A percentile compares a stretch with the other conserved stretches of the same genome.
Evolutionary conservation across 2,797 vertebrate genomes (phyloP).

Genomic region (Pitangus sulphuratus): DNA sequence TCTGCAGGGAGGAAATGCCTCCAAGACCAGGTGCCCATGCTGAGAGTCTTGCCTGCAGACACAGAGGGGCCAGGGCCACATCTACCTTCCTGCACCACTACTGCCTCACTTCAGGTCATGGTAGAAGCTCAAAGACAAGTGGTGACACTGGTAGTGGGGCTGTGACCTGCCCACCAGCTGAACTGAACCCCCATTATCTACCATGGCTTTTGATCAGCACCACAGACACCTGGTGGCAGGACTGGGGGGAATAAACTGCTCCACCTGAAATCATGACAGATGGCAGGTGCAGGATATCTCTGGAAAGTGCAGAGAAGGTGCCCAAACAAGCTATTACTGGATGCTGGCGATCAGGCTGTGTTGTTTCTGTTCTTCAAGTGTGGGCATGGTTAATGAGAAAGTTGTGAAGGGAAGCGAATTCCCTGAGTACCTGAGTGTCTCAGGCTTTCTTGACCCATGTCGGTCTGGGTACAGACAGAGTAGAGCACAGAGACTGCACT

Average conservation of each 20-base stretch:
- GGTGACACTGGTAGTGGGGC: background rate
- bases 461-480: conserved; percentile 27
- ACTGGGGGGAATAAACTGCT: accelerated
- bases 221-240: background rate
- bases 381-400: conserved; percentile 53
- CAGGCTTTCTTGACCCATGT: conserved; percentile 41
- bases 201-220: background rate
- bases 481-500: conserved; percentile 57
- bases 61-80: background rate
- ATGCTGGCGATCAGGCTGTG: background rate
- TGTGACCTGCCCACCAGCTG: background rate
- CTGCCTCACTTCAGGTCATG: accelerated
- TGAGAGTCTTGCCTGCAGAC: background rate
- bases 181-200: background rate
- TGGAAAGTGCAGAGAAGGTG: background rate
- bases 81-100: background rate
- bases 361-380: conserved; percentile 51
- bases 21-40: accelerated
- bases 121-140: background rate
- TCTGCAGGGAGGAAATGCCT: background rate
- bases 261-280: accelerated
- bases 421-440: conserved; percentile 17
- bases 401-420: conserved; percentile 47
- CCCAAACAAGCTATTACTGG: background rate
- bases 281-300: accelerated